Evolutionary conservation across 2,797 vertebrate species (phyloP), one percentile per base, ranked within the genome.

Genomic region (Hylomyscus alleni): DNA sequence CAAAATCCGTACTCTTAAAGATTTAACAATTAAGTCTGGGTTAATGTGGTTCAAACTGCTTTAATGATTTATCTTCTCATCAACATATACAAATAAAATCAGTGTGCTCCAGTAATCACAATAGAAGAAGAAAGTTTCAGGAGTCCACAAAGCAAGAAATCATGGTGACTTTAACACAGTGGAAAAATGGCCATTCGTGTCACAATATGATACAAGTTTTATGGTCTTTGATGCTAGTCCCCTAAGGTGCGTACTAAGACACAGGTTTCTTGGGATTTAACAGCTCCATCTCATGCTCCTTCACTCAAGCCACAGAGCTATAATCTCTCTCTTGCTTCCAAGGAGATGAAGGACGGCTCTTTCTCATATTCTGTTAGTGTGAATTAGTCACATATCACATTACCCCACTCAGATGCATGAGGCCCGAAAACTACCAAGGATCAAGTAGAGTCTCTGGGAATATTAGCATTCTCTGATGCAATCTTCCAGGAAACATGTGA

Each of bases 71-170:
- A 65, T 65, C 40, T 20, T 60, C 54, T 24, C 22, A 80, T 92
- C n/a, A 37, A 50, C 29, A 37, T 72, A 80, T 6, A 95, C 11
- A 97, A 94, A 94, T 44, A 85, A 96, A 83, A 91, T 78, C 3
- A 82, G 26, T 88, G 44, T 17, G 47, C 37, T 91, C 22, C 34
- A 67, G n/a, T 93, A 65, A 73, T 78, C 87, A 65, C 24, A 29
- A 62, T 50, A 80, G 11, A 75, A 93, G 14, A 81, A 22, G 3
- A 73, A 37, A 82, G 44, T 44, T 77, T 82, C 40, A 54, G 47
- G 62, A 90, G 76, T 31, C 91, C 58, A 20, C 34, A 95, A 87
- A 47, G 4, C 6, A 12, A 40, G 15, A 86, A 86, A 73, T 85
- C 22, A 15, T 56, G 10, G 20, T 22, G 29, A n/a, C 52, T 75